Conservation (phyloP, 2,113 vertebrate species). For the Caracal caracal region DNA sequence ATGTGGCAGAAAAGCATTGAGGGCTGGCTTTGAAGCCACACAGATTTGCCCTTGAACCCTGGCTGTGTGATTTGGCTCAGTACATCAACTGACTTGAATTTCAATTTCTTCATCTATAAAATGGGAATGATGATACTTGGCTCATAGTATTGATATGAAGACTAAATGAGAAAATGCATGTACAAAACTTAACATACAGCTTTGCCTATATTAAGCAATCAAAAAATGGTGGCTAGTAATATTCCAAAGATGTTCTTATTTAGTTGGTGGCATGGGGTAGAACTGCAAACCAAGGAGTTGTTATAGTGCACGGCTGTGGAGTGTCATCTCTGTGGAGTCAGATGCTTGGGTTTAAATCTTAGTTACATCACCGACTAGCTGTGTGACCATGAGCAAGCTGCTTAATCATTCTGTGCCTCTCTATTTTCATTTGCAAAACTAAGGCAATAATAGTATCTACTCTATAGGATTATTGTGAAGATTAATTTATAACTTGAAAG, state of each 20-base stretch:
- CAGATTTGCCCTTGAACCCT: background rate
- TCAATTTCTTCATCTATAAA: background rate
- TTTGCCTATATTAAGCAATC: background rate
- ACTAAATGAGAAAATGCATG: background rate
- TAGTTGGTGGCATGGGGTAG: background rate
- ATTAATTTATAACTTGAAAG: background rate
- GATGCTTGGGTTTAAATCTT: background rate
- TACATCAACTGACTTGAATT: background rate
- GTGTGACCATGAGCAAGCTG: background rate
- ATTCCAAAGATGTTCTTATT: background rate
- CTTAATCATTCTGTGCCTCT: background rate
- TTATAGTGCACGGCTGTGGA: background rate
- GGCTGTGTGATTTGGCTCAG: background rate
- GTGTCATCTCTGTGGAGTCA: background rate
- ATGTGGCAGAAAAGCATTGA: background rate
- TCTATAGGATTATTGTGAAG: background rate
- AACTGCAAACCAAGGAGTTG: background rate
- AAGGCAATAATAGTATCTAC: background rate
- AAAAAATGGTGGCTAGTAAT: background rate
- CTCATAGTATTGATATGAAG: background rate
- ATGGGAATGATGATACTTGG: background rate
- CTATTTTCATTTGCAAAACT: background rate
- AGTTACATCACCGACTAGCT: background rate
- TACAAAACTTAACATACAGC: too few relatives aligned
- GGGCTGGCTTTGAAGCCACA: background rate